Evolutionary conservation across 2,888 invertebrate species (phyloP).

Genomic region (Pachliopta kotzebuea): DNA sequence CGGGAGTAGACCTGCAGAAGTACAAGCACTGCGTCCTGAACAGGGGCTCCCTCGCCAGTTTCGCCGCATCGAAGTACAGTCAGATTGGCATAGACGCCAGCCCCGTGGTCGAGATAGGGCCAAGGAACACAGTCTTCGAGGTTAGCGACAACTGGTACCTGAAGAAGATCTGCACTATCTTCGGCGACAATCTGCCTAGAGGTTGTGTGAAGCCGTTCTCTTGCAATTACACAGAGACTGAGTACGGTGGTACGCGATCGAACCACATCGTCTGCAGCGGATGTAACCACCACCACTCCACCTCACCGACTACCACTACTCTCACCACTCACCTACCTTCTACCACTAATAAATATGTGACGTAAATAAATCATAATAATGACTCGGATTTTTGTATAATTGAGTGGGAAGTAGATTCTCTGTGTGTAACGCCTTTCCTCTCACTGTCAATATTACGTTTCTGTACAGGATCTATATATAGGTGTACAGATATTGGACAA

Average conservation of each 20-base stretch:
- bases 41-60: slow-evolving; percentile 36
- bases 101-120: slow-evolving; percentile 42
- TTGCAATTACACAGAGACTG: slow-evolving; percentile 35
- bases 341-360: too few relatives aligned
- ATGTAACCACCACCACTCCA: slow-evolving; percentile 14
- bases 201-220: slow-evolving; percentile 46
- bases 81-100: slow-evolving; percentile 40
- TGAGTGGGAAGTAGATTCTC: too few relatives aligned
- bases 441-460: too few relatives aligned
- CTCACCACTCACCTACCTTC: too few relatives aligned
- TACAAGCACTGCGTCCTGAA: slow-evolving; percentile 42
- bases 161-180: slow-evolving; percentile 54
- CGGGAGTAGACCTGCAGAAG: slow-evolving; percentile 39
- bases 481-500: too few relatives aligned
- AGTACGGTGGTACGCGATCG: neutral
- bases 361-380: too few relatives aligned
- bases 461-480: too few relatives aligned
- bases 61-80: slow-evolving; percentile 36
- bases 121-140: slow-evolving; percentile 42
- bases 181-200: slow-evolving; percentile 45
- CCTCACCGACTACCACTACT: too few relatives aligned
- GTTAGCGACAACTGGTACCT: slow-evolving; percentile 46
- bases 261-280: slow-evolving; percentile 21
- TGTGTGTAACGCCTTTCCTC: too few relatives aligned
- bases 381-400: too few relatives aligned